Base-by-base conservation (phyloP, 2,888 invertebrate genomes). In the Sceliomorpha sp. region DNA sequence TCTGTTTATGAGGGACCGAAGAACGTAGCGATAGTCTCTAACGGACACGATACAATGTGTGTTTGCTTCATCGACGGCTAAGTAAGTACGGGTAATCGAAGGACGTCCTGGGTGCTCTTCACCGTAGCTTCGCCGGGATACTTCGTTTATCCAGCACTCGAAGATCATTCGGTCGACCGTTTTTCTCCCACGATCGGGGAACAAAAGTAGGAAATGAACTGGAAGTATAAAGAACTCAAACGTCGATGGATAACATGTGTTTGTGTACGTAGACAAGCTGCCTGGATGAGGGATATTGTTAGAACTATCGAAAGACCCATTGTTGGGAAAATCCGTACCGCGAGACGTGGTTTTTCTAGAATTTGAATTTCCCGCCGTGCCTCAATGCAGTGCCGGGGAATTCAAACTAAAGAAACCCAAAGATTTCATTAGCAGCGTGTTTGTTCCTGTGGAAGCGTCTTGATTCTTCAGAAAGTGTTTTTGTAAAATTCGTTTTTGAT, bases 131-230 rank as follows among this genome's bases (percentile, higher is more conserved):
- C 50, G 17, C 37, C 31, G 20, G 34, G 29, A 50, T 45, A 64
- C 59, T 32, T 36, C 14, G 71, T 71, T 67, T 71, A 67, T 59
- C 40, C 31, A 63, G 67, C 67, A 59, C 71, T 67, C 51, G 47
- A 67, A 59, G 63, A 51, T 66, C 44, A 62, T 70, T 48, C 45
- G 37, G 55, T 29, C 4, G 10, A 47, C 31, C 37, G 59, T 63
- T 70, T 70, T 53, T 64, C 51, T 60, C 56, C 14, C 45, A 29
- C 15, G 55, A 50, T 32, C 39, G 53, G 9, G 29, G 55, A 70
- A 66, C 53, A 56, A 64, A 53, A 70, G 70, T 37, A 60, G 64
- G 51, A 70, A 70, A 58, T 70, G 55, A 64, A 64, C 55, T 50
- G 70, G 45, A 60, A 64, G 55, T 47, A 53, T 55, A 50, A 64